Evolutionary conservation across 2,797 vertebrate genomes (phyloP).

Genomic region (Leuciscus waleckii): DNA sequence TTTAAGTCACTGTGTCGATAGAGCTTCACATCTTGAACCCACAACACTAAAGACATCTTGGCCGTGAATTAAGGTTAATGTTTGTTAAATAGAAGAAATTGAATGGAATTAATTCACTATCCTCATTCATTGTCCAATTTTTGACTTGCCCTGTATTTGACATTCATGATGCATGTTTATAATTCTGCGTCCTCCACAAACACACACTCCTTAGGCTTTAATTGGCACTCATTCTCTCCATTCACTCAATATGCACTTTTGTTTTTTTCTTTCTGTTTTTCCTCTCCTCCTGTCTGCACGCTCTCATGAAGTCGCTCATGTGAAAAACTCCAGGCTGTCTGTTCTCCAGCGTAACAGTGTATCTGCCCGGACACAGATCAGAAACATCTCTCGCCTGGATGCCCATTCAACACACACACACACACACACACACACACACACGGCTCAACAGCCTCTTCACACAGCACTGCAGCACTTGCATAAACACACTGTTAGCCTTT

Average conservation of each 20-base stretch:
- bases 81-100: background rate
- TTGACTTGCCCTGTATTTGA: background rate
- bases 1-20: background rate
- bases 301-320: constrained; percentile 42
- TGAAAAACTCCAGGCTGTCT: constrained; percentile 46
- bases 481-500: constrained; percentile 15
- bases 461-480: constrained; percentile 16
- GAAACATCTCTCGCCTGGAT: constrained; percentile 49
- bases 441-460: background rate
- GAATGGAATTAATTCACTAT: background rate
- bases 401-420: constrained; percentile 54
- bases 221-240: constrained; percentile 54
- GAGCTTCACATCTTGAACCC: background rate
- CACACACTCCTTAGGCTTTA: constrained; percentile 28
- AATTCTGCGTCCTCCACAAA: background rate
- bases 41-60: background rate
- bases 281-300: background rate
- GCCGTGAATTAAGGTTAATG: background rate
- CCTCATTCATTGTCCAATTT: background rate
- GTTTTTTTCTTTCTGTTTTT: background rate
- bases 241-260: constrained; percentile 20
- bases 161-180: constrained; percentile 28
- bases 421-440: background rate
- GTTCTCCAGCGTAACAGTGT: constrained; percentile 40
- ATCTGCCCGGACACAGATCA: constrained; percentile 47